These are phyloP conservation scores for Argopecten irradians DNA, from an alignment of 1,140 invertebrate species.

Conservation along the genomic window DNA sequence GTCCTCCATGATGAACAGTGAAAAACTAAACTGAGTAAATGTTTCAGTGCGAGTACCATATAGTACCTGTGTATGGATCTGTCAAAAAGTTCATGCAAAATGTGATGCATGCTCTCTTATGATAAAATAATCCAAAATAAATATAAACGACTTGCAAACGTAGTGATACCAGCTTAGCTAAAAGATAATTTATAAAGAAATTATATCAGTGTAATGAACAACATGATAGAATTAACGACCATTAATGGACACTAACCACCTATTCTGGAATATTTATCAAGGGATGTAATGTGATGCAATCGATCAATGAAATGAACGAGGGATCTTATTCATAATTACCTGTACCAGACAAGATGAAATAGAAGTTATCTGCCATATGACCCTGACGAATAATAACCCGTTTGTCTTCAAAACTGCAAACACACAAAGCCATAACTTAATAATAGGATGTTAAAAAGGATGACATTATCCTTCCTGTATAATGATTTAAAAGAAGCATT, in stretches of 20 bases:
- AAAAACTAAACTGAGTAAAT: too few species aligned
- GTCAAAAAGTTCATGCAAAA: too few species aligned
- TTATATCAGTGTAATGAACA: too few species aligned
- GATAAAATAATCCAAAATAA: too few species aligned
- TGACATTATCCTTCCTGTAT: background rate
- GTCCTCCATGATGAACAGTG: too few species aligned
- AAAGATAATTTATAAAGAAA: too few species aligned
- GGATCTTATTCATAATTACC: conserved; percentile 59
- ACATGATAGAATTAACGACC: too few species aligned
- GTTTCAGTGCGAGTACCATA: too few species aligned
- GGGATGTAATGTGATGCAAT: background rate
- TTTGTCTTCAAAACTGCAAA: conserved; percentile 72
- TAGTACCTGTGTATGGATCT: too few species aligned
- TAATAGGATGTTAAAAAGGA: background rate
- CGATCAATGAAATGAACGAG: background rate
- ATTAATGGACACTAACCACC: background rate
- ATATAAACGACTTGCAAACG: too few species aligned
- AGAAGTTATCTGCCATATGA: conserved; percentile 75
- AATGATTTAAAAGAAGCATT: background rate
- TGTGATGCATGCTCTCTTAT: too few species aligned
- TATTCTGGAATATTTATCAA: background rate
- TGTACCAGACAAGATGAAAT: conserved; percentile 76
- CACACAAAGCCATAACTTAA: conserved; percentile 21
- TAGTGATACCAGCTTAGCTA: too few species aligned
- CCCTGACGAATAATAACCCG: conserved; percentile 76